A percentile compares a stretch with the other conserved stretches of the same genome.
Evolutionary conservation across 2,888 invertebrate species (phyloP).

Genomic region (Agriotes lineatus): DNA sequence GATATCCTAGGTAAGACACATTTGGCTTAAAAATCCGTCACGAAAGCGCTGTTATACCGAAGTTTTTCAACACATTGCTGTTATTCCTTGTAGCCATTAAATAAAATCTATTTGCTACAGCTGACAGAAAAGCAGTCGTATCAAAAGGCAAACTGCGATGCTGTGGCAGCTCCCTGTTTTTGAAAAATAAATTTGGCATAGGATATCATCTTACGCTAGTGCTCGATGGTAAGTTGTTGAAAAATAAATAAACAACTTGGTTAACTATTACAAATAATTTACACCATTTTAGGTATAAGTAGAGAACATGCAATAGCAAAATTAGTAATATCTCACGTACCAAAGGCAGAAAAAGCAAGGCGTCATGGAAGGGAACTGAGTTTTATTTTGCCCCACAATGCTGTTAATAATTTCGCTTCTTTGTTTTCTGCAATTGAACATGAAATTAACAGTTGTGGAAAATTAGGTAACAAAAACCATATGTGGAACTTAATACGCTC

Average conservation of each 20-base stretch:
- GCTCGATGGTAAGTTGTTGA: slow-evolving; percentile 70
- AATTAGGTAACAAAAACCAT: slow-evolving; percentile 73
- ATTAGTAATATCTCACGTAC: slow-evolving; percentile 77
- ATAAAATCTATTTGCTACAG: slow-evolving; percentile 59
- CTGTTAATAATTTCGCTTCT: slow-evolving; percentile 81
- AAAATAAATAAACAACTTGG: too few relatives aligned
- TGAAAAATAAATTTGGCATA: slow-evolving; percentile 90
- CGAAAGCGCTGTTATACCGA: too few relatives aligned
- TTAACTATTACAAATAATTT: slow-evolving; percentile 56
- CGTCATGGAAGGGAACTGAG: slow-evolving; percentile 84
- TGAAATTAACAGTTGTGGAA: slow-evolving; percentile 76
- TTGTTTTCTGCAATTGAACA: slow-evolving; percentile 82
- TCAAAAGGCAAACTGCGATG: slow-evolving; percentile 85
- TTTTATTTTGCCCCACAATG: slow-evolving; percentile 84
- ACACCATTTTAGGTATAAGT: slow-evolving; percentile 63
- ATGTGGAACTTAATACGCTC: too few relatives aligned
- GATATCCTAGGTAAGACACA: slow-evolving; percentile 74
- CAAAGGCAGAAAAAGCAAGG: slow-evolving; percentile 80
- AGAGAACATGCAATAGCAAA: slow-evolving; percentile 78
- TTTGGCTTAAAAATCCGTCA: not conserved
- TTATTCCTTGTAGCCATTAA: slow-evolving; percentile 6
- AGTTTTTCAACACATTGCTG: not conserved
- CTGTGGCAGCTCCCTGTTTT: slow-evolving; percentile 86
- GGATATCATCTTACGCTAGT: slow-evolving; percentile 88
- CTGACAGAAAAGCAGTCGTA: slow-evolving; percentile 88